phyloP scores from a whole-genome alignment of 2,888 invertebrate genomes.

The Troglohyphantes excavatus region DNA sequence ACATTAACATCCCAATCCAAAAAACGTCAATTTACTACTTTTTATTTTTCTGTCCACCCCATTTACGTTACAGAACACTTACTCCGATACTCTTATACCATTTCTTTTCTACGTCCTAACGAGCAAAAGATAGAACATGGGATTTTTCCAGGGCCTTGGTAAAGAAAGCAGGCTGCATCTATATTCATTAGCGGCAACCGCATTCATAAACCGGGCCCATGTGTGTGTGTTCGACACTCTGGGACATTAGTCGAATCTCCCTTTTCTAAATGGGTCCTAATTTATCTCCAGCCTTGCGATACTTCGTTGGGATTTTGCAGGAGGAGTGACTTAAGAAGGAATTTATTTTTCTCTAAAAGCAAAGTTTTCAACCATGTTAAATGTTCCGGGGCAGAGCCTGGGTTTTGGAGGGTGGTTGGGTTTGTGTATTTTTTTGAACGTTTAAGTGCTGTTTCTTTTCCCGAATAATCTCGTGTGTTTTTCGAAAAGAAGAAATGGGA shows the following conservation, averaged over 20 bases:
- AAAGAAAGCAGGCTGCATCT: slow-evolving; percentile 52
- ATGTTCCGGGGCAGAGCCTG: slow-evolving; percentile 14
- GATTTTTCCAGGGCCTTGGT: slow-evolving; percentile 18
- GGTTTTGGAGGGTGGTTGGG: neutral
- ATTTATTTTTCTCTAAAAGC: slow-evolving; percentile 25
- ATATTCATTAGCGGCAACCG: slow-evolving; percentile 65
- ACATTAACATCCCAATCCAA: slow-evolving; percentile 29
- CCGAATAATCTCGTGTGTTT: too few species aligned
- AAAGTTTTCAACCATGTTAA: neutral
- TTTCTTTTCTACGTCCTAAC: slow-evolving; percentile 26
- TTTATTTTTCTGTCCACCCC: slow-evolving; percentile 18
- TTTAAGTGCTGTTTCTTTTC: too few species aligned
- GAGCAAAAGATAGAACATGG: slow-evolving; percentile 45
- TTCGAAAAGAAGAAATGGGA: too few species aligned
- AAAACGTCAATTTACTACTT: neutral
- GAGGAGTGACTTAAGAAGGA: neutral
- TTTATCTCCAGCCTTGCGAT: slow-evolving; percentile 35
- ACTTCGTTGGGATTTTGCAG: neutral
- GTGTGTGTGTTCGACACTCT: slow-evolving; percentile 27
- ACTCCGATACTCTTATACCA: neutral
- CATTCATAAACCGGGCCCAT: slow-evolving; percentile 48
- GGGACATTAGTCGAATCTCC: slow-evolving; percentile 38
- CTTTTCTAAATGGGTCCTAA: slow-evolving; percentile 57
- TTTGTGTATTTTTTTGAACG: too few species aligned
- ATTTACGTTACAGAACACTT: neutral